Conservation (phyloP, 1,140 invertebrate genomes). For the Bombus terrestris region DNA sequence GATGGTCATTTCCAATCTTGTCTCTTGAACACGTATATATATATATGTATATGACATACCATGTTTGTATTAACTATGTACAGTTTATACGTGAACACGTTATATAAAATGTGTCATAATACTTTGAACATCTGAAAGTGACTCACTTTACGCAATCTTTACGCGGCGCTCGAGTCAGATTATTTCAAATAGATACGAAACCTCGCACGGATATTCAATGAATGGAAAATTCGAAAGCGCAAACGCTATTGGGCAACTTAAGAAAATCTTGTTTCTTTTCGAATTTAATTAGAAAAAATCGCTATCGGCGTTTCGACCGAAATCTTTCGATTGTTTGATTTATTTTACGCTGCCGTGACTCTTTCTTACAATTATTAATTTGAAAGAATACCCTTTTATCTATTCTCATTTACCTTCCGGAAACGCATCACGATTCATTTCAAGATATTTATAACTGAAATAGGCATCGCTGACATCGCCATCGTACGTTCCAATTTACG, state of each 20-base stretch:
- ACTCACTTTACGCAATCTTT: slow-evolving; percentile 61
- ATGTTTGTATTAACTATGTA: slow-evolving; percentile 10
- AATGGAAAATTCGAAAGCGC: slow-evolving; percentile 49
- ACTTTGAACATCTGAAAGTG: slow-evolving; percentile 34
- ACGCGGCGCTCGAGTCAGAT: slow-evolving; percentile 41
- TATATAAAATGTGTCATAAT: slow-evolving; percentile 60
- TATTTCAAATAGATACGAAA: slow-evolving; percentile 40
- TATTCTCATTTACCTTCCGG: slow-evolving; percentile 13
- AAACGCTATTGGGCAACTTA: background rate
- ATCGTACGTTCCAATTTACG: slow-evolving; percentile 58
- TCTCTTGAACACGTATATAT: slow-evolving; percentile 1
- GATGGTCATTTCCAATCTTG: slow-evolving; percentile 35
- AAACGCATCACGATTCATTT: slow-evolving; percentile 19
- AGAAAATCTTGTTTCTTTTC: background rate
- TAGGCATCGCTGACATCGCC: slow-evolving; percentile 35
- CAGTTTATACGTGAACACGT: slow-evolving; percentile 27
- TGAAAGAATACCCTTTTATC: background rate
- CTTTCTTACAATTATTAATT: no score
- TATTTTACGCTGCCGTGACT: background rate
- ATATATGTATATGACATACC: background rate
- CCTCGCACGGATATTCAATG: slow-evolving; percentile 35
- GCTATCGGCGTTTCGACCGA: background rate
- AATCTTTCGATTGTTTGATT: background rate
- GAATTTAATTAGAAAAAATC: background rate
- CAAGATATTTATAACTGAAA: slow-evolving; percentile 34